Evolutionary conservation across 2,888 invertebrate genomes (phyloP), one percentile per base, ranked within the genome.

Genomic region (Diaperis boleti): DNA sequence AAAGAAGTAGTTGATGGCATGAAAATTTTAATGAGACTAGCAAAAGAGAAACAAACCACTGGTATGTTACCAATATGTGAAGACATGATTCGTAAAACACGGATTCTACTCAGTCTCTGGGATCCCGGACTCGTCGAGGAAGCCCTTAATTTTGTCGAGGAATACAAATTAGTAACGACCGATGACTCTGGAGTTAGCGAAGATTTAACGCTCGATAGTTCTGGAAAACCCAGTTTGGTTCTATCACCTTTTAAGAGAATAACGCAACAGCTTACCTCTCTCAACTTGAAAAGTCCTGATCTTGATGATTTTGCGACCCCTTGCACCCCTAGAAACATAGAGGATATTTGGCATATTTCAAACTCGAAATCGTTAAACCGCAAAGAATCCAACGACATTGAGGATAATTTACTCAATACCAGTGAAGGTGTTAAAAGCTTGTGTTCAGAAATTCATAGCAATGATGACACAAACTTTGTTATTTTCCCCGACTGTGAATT

Each of bases 101-200:
- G 90, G 65, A 91, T 91, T 49, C 83, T 96, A 57, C 82, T 95
- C 1, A 89, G 90, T 47, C 85, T 95, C 1, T 96, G 95, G 92
- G 94, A 95, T 77, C 91, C 93, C 0, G 88, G 88, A 5, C 83
- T 94, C 29, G 91, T 96, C 0, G 95, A 95, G 76, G 94, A 95
- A 76, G 92, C 94, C 0, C 84, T 96, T 39, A 88, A 89, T 6
- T 92, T 91, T 73, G 88, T 95, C 42, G 94, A 94, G 72, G 89
- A 92, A 78, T 89, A 92, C 73, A 91, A 89, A 79, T 82, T 88
- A 5, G 76, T 81, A 72, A 62, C 71, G 3, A 77, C 77, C 3
- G 81, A 81, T 31, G 81, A 80, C 73, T 79, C 79, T 2, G 80
- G 79, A 13, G 78, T 77, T 5, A 74, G 76, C 41, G 81, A 80